Conservation (phyloP, 2,113 vertebrate species). For the Plotosus lineatus region DNA sequence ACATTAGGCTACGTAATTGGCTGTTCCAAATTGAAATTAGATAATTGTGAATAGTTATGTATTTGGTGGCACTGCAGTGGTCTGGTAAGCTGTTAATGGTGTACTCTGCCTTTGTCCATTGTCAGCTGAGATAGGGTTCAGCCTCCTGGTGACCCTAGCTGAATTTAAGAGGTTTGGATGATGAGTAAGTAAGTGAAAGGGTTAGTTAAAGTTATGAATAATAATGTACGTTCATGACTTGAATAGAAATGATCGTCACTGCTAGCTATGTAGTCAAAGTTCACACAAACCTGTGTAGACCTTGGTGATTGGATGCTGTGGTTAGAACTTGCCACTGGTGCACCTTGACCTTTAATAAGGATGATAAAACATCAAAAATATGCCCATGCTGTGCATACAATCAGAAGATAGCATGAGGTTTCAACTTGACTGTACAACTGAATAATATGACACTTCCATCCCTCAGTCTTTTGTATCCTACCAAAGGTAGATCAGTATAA, state of each 20-base stretch:
- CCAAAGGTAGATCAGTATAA: not conserved
- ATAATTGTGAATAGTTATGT: no score
- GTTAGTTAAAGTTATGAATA: no score
- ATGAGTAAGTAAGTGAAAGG: no score
- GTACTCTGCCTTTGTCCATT: no score
- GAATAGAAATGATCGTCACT: not conserved
- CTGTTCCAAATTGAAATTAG: no score
- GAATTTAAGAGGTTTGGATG: no score
- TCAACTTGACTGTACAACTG: slow-evolving; percentile 48
- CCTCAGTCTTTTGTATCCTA: slow-evolving; percentile 32
- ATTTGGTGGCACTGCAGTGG: no score
- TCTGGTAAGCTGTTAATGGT: no score
- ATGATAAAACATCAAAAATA: slow-evolving; percentile 39
- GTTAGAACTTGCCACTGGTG: slow-evolving; percentile 63
- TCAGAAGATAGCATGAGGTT: slow-evolving; percentile 37
- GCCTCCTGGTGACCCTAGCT: no score
- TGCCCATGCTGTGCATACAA: slow-evolving; percentile 17
- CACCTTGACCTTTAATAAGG: slow-evolving; percentile 64
- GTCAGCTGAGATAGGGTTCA: no score
- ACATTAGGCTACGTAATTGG: no score
- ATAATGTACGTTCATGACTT: not conserved
- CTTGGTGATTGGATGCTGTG: slow-evolving; percentile 32
- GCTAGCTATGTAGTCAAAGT: not conserved
- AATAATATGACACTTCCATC: slow-evolving; percentile 57
- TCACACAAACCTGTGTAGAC: not conserved